Evolutionary conservation across 92 coral and sea anemone species (phyloP).

Genomic region (Bergia sp.): DNA sequence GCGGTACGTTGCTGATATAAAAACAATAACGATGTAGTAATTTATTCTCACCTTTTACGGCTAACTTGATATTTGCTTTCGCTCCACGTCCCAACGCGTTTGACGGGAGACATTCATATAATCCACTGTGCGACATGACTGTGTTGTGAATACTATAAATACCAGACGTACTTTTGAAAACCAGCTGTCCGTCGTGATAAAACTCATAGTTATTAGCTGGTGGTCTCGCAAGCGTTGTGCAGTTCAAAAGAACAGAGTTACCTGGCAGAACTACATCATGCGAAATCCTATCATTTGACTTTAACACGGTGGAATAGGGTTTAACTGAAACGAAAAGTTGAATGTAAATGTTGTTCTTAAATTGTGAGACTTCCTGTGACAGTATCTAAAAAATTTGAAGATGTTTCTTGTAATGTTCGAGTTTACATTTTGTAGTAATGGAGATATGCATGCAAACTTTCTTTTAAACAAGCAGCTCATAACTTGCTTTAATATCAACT

Average conservation of each 20-base stretch:
- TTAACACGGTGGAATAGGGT: not conserved
- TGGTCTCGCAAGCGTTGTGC: not conserved
- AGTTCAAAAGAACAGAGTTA: not conserved
- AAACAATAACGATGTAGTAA: too few species aligned
- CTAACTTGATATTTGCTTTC: not conserved
- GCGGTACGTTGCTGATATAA: too few species aligned
- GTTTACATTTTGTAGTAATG: too few species aligned
- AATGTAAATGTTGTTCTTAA: not conserved
- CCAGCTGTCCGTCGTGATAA: not conserved
- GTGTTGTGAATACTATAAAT: not conserved
- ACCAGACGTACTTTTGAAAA: not conserved
- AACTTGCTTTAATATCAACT: too few species aligned
- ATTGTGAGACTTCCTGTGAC: not conserved
- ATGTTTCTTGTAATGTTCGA: too few species aligned
- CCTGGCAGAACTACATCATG: not conserved
- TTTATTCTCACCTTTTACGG: not conserved
- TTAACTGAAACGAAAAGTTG: not conserved
- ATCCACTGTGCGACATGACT: not conserved
- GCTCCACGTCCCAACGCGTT: not conserved
- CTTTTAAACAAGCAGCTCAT: too few species aligned
- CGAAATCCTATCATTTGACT: not conserved
- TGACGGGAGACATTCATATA: not conserved
- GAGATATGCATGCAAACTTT: too few species aligned
- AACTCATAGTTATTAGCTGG: not conserved
- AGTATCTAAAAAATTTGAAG: too few species aligned